These are phyloP conservation scores for Triplophysa dalaica DNA, from an alignment of 2,113 vertebrate genomes.

Conservation along the genomic window DNA sequence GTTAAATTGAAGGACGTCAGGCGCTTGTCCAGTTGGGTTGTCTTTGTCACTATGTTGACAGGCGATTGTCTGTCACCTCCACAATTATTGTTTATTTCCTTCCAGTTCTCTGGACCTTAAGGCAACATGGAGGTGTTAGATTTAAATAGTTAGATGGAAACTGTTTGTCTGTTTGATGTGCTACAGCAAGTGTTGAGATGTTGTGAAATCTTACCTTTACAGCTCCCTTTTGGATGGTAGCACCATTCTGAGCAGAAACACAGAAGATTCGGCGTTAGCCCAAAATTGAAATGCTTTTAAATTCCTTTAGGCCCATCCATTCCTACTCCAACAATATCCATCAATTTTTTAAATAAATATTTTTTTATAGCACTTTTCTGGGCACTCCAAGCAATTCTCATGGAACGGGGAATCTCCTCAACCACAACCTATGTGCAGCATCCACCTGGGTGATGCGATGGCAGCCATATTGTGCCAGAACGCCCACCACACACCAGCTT, in stretches of 20 bases:
- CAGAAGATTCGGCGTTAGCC: not conserved
- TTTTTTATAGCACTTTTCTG: too few relatives aligned
- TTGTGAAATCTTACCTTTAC: slow-evolving; percentile 67
- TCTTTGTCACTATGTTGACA: slow-evolving; percentile 75
- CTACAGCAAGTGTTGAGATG: not conserved
- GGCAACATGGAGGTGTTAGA: not conserved
- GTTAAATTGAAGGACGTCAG: slow-evolving; percentile 66
- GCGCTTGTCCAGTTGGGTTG: slow-evolving; percentile 60
- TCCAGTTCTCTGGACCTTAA: slow-evolving; percentile 70
- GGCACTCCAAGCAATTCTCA: too few relatives aligned
- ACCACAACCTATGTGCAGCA: too few relatives aligned
- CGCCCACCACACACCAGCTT: too few relatives aligned
- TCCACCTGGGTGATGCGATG: too few relatives aligned
- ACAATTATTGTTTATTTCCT: slow-evolving; percentile 53
- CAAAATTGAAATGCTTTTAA: too few relatives aligned
- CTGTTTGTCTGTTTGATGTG: not conserved
- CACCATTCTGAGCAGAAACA: slow-evolving; percentile 71
- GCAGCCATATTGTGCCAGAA: too few relatives aligned
- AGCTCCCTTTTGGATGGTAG: slow-evolving; percentile 72
- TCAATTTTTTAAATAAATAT: too few relatives aligned
- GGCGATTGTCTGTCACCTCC: slow-evolving; percentile 67
- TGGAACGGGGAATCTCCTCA: too few relatives aligned
- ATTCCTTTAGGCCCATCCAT: too few relatives aligned
- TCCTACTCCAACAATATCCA: too few relatives aligned
- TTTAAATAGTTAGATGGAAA: not conserved